A percentile compares a stretch with the other conserved stretches of the same genome.
phyloP scores from a whole-genome alignment of 2,888 invertebrate species.

The Priocnemis perturbator region DNA sequence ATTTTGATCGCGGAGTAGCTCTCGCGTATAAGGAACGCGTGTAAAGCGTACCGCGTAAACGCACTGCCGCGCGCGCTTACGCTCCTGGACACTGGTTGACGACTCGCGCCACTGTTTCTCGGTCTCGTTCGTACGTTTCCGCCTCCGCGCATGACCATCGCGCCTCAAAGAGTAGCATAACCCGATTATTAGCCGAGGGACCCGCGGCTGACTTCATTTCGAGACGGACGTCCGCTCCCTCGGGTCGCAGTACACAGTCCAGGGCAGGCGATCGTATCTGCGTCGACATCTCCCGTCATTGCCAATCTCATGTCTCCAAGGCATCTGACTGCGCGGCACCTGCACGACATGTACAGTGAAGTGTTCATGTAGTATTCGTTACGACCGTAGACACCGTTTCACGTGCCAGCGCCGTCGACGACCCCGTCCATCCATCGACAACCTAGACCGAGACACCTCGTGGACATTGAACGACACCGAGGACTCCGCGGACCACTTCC shows the following conservation, averaged over 20 bases:
- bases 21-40: too few relatives aligned
- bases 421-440: slow-evolving; percentile 26
- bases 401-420: slow-evolving; percentile 28
- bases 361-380: slow-evolving; percentile 68
- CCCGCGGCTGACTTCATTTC: slow-evolving; percentile 38
- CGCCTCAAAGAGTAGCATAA: slow-evolving; percentile 27
- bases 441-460: slow-evolving; percentile 6
- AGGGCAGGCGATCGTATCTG: slow-evolving; percentile 21
- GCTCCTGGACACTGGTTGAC: too few relatives aligned
- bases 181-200: slow-evolving; percentile 30
- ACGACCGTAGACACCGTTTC: slow-evolving; percentile 57
- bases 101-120: too few relatives aligned
- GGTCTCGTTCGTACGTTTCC: too few relatives aligned
- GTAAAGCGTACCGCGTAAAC: too few relatives aligned
- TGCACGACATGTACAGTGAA: slow-evolving; percentile 57
- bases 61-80: too few relatives aligned
- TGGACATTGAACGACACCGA: slow-evolving; percentile 22
- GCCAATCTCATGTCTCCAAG: slow-evolving; percentile 53
- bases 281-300: slow-evolving; percentile 27
- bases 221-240: slow-evolving; percentile 34
- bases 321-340: slow-evolving; percentile 42
- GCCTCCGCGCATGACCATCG: too few relatives aligned
- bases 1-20: too few relatives aligned
- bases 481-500: slow-evolving; percentile 23
- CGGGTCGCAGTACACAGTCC: slow-evolving; percentile 25